Percentiles rank a stretch among this genome's conserved stretches.
phyloP scores from a whole-genome alignment of 1,140 invertebrate species.

The Parasteatoda tepidariorum region DNA sequence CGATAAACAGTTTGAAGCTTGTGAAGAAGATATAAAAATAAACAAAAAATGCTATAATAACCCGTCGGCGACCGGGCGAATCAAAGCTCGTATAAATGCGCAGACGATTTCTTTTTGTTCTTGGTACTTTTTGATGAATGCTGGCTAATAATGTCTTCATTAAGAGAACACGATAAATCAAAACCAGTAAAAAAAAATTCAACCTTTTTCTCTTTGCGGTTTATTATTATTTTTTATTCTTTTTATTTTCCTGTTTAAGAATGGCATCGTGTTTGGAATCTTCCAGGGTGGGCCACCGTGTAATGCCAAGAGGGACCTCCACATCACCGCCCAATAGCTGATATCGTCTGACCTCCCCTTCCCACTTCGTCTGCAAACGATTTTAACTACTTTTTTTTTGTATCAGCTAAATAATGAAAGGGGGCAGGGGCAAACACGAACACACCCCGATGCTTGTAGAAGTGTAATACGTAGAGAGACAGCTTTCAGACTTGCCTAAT shows the following conservation, averaged over 20 bases:
- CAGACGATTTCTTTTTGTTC: conserved; percentile 12
- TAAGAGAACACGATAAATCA: conserved; percentile 18
- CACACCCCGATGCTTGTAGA: background rate
- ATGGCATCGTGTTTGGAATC: conserved; percentile 10
- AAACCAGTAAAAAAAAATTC: too few species aligned
- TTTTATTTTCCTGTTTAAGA: background rate
- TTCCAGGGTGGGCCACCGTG: conserved; percentile 9
- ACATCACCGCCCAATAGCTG: conserved; percentile 16
- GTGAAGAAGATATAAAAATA: background rate
- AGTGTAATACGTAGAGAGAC: background rate
- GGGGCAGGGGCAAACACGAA: background rate
- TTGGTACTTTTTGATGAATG: background rate
- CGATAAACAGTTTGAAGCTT: background rate
- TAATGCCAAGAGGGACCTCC: conserved; percentile 4
- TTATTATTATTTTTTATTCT: background rate
- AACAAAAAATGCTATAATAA: background rate
- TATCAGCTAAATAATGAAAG: background rate
- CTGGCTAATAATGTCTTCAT: conserved; percentile 38
- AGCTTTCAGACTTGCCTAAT: background rate
- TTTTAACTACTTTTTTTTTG: background rate
- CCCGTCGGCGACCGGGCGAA: background rate
- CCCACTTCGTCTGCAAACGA: conserved; percentile 1
- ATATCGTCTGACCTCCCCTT: conserved; percentile 37
- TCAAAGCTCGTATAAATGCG: conserved; percentile 17
- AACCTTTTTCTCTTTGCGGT: background rate